These are phyloP conservation scores for Plusia festucae DNA, from an alignment of 2,888 invertebrate genomes.

Conservation along the genomic window DNA sequence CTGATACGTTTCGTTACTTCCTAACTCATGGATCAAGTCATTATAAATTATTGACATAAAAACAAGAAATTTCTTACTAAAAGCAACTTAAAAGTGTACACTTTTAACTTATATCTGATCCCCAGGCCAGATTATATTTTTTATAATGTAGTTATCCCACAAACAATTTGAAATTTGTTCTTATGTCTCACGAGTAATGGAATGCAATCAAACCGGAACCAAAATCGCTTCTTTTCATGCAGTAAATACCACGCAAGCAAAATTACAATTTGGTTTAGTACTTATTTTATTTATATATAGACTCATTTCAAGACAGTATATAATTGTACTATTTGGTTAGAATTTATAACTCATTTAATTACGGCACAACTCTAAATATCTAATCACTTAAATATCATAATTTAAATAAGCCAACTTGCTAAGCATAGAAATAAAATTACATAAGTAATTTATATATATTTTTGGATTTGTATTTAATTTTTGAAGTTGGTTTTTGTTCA, in stretches of 20 bases:
- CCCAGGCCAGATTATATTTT: background rate
- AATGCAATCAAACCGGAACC: slow-evolving; percentile 41
- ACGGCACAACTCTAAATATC: no score
- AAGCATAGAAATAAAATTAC: no score
- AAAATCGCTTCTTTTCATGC: slow-evolving; percentile 26
- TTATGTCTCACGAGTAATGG: slow-evolving; percentile 24
- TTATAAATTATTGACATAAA: background rate
- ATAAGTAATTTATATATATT: no score
- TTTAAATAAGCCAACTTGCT: no score
- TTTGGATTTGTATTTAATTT: no score
- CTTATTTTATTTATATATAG: no score
- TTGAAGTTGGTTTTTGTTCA: no score
- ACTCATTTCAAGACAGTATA: background rate
- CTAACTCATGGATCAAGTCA: background rate
- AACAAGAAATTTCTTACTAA: background rate
- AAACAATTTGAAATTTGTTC: background rate
- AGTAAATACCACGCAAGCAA: slow-evolving; percentile 20
- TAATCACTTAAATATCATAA: no score
- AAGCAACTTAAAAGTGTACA: background rate
- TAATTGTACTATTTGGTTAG: background rate
- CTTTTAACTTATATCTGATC: background rate
- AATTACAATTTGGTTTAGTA: background rate
- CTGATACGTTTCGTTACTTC: slow-evolving; percentile 52
- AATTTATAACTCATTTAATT: background rate
- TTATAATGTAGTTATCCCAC: background rate